Evolutionary conservation across 23 tunicate genomes (phyloP), one percentile per base, ranked within the genome.

Genomic region (Diplosoma virens): DNA sequence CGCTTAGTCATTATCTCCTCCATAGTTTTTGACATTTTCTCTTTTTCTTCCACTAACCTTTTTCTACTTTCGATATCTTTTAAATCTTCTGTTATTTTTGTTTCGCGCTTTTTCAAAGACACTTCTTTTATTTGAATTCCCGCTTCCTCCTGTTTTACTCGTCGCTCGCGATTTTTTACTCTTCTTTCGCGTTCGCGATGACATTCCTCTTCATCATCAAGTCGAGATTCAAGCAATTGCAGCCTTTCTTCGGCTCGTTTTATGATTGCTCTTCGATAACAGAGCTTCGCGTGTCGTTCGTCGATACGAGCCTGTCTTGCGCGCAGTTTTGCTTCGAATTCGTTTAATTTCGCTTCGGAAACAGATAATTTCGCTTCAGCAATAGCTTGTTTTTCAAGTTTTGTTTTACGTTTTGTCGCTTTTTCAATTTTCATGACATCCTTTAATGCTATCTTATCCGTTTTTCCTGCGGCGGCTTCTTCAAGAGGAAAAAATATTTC

Each of bases 221-320:
- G 73, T 35, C 66, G 46, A n/a, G 80, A 27, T 73, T 90, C 97
- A 6, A 84, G 75, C 16, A 24, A 58, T 48, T 56, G 66, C 18
- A 81, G 76, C 29, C 83, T 82, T 18, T 90, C 90, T 58, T 90
- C 97, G 0, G 83, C 83, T 20, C 32, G 37, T 50, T 80, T 84
- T 23, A 90, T 52, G 41, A 80, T 32, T 17, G 97, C 97, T 16
- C 90, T 52, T 21, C 97, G 47, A 32, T 65, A 37, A 47, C 97
- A 90, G 58, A 90, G 59, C 84, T 90, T 90, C 3, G 97, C 90
- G 66, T 90, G 97, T 59, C 86, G 25, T 52, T 90, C 97, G 27
- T 90, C 89, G 34, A 90, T 90, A 41, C 67, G 80, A 11, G 88
- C 83, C 68, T 90, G 97, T 61, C 97, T 52, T 4, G 97, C 97